Base-by-base conservation (phyloP, 2,888 invertebrate genomes). In the Antitype chi region DNA sequence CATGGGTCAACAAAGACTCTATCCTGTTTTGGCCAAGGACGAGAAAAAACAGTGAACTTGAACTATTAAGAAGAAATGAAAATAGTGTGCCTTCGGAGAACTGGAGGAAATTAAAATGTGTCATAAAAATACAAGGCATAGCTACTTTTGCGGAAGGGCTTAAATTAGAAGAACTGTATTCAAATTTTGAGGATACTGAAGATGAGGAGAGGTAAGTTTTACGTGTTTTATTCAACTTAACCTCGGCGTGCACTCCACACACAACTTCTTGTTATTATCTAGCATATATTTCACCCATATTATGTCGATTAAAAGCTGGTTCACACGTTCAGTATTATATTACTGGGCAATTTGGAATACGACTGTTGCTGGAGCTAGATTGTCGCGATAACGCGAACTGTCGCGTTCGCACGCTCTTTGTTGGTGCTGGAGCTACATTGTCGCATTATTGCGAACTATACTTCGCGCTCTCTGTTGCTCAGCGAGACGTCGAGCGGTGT, bases 1-100 rank as follows among this genome's bases (percentile, higher is more conserved):
- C 53, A 53, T 74, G 63, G 71, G 43, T 71, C 66, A 71, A 63
- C 32, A 57, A 70, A 70, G 52, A 70, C n/a, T 32, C 52, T 75
- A 6, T 66, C 70, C 76, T 76, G 63, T 66, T 64, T 62, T 63
- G 72, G 72, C 76, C 72, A 76, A 76, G 49, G 64, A 72, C 64
- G 66, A 76, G 72, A 76, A 76, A 76, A 76, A 76, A 66, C 66
- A 67, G 76, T 67, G 67, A 76, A 62, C 67, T 76, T 73, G 76
- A 76, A 62, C 43, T 67, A 66, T 73, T 73, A 73, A 76, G 76
- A 15, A 72, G 72, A 73, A 1, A 76, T 53, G 66, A 76, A 67
- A 72, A 76, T 1, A 72, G 66, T 67, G 67, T 76, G 81, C 79
- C 67, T 57, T 68, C 70, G 23, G 74, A 70, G 74, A 76, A 73